These are phyloP conservation scores for Wiebesia pumilae DNA, from an alignment of 1,140 invertebrate species.

Conservation along the genomic window DNA sequence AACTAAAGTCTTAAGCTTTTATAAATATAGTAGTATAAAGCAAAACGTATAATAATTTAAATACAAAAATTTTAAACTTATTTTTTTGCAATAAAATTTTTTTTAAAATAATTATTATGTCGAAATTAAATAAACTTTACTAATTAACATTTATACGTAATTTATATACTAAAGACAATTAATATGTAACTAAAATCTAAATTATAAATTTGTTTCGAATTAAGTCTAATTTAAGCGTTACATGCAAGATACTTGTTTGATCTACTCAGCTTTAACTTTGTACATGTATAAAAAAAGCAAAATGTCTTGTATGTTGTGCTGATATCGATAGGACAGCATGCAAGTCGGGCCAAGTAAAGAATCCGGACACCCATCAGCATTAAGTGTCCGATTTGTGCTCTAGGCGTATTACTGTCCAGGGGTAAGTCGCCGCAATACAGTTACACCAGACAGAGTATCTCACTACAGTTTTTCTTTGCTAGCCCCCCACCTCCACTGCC, in stretches of 20 bases:
- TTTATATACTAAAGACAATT: background rate
- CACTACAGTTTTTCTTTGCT: conserved; percentile 6
- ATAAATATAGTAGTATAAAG: too few relatives aligned
- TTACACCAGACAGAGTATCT: conserved; percentile 36
- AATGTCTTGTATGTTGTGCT: conserved; percentile 73
- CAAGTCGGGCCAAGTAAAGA: conserved; percentile 76
- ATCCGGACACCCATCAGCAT: conserved; percentile 72
- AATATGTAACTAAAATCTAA: background rate
- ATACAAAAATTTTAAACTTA: too few relatives aligned
- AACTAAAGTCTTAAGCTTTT: too few relatives aligned
- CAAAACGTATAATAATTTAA: too few relatives aligned
- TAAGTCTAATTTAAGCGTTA: background rate
- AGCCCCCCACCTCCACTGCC: background rate
- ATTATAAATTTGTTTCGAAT: background rate
- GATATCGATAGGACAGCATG: conserved; percentile 75
- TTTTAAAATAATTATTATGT: too few relatives aligned
- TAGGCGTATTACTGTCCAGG: conserved; percentile 74
- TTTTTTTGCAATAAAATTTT: too few relatives aligned
- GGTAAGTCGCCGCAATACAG: conserved; percentile 68
- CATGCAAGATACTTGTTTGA: conserved; percentile 21
- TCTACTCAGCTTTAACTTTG: background rate
- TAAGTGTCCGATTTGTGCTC: conserved; percentile 73
- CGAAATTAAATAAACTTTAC: background rate
- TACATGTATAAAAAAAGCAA: conserved; percentile 34
- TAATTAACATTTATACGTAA: background rate